Conservation (phyloP, 1,140 invertebrate genomes). For the Drosophila nikananu region DNA sequence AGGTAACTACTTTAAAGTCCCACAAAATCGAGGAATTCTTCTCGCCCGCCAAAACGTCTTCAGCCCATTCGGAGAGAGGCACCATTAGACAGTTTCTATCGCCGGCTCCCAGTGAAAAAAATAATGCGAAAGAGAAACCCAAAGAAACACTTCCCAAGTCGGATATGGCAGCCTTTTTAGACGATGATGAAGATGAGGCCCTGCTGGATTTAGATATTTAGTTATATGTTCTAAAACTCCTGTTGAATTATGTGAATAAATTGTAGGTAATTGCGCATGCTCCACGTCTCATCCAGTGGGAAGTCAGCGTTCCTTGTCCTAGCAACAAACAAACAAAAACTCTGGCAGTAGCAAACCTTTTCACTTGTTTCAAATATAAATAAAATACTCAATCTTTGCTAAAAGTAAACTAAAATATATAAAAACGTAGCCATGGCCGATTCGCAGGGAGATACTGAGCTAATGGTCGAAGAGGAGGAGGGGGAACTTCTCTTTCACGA, state of each 20-base stretch:
- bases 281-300: not conserved
- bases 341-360: slow-evolving; percentile 47
- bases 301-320: slow-evolving; percentile 10
- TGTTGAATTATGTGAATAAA: slow-evolving; percentile 33
- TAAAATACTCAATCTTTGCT: slow-evolving; percentile 13
- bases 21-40: slow-evolving; percentile 72
- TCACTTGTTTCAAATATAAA: slow-evolving; percentile 58
- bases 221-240: not conserved
- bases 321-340: slow-evolving; percentile 45
- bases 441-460: slow-evolving; percentile 20
- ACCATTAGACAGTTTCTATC: slow-evolving; percentile 29
- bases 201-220: slow-evolving; percentile 70
- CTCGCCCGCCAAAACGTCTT: slow-evolving; percentile 50
- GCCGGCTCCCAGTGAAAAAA: slow-evolving; percentile 27
- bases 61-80: not conserved
- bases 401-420: slow-evolving; percentile 8
- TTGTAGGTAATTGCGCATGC: slow-evolving; percentile 51
- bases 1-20: slow-evolving; percentile 46
- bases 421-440: slow-evolving; percentile 41
- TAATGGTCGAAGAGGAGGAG: slow-evolving; percentile 56
- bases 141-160: slow-evolving; percentile 2
- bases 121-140: slow-evolving; percentile 15
- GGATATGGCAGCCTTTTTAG: slow-evolving; percentile 71
- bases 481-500: slow-evolving; percentile 17
- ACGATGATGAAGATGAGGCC: slow-evolving; percentile 79